Base-by-base conservation (phyloP, 2,888 invertebrate genomes). In the Pantelozetes paolii region DNA sequence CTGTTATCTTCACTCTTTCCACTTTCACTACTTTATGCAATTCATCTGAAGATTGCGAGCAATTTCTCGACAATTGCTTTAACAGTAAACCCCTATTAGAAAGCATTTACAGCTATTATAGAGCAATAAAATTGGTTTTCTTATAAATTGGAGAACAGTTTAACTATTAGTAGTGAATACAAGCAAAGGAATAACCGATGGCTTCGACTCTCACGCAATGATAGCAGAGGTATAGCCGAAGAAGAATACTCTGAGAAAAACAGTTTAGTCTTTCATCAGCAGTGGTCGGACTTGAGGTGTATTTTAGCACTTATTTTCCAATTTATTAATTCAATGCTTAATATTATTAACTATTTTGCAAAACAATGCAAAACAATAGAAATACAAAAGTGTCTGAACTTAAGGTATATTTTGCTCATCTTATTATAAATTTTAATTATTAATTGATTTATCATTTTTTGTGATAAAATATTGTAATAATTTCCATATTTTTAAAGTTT, bases 51-150 rank as follows among this genome's bases (percentile, higher is more conserved):
- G 62, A 64, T 64, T 64, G 62, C 20, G 62, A 64, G 36, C 62
- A 64, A 64, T 64, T 36, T 11, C 36, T 64, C 32, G 18, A 36
- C 62, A 64, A 64, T 64, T 64, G 62, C 23, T 57, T 57, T 28
- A 64, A 30, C 32, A 64, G 62, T 64, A 42, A 69, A 69, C 20
- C 69, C 69, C 69, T 69, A 69, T 42, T 69, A 42, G 42, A 69
- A 69, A 69, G 13, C 69, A 69, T 69, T 69, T 69, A 69, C 45
- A 20, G 69, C 69, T 69, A 69, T 69, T 69, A 69, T 69, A 3
- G 45, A 67, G 69, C 69, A 69, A 69, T 69, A 69, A 69, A 69
- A 69, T 69, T 26, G 69, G 42, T 69, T 69, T 69, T 42, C 26
- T 42, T 40, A 26, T 40, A 69, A 69, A 67, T 36, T 67, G 67